These are phyloP conservation scores for Lasioglossum marginatum DNA, from an alignment of 2,888 invertebrate genomes.

Conservation along the genomic window DNA sequence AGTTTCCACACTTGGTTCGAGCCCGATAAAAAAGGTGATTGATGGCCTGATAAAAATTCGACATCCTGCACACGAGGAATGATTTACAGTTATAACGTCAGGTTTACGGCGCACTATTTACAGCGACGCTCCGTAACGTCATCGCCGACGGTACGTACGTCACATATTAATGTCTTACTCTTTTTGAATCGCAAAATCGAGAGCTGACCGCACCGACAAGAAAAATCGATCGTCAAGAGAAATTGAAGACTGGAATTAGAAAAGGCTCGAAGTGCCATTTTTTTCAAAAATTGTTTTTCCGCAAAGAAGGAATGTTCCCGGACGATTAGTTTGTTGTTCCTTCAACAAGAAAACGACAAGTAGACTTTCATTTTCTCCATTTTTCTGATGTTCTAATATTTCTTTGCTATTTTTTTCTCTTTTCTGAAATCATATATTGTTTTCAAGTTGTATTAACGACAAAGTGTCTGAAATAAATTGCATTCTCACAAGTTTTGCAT, in stretches of 20 bases:
- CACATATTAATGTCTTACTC: constrained; percentile 52
- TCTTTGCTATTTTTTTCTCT: too few relatives aligned
- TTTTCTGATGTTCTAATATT: too few relatives aligned
- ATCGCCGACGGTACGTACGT: constrained; percentile 44
- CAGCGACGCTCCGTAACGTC: constrained; percentile 54
- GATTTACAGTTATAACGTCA: constrained; percentile 57
- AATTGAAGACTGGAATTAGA: not conserved
- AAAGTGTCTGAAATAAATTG: too few relatives aligned
- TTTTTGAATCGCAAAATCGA: constrained; percentile 34
- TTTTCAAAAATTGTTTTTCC: too few relatives aligned
- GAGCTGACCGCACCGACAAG: constrained; percentile 30
- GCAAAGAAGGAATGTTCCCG: too few relatives aligned
- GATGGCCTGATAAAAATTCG: constrained; percentile 57
- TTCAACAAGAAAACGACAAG: too few relatives aligned
- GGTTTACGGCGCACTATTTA: constrained; percentile 52
- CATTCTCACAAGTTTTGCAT: too few relatives aligned
- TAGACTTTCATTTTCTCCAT: too few relatives aligned
- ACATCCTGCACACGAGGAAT: constrained; percentile 54
- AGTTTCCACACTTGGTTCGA: constrained; percentile 23
- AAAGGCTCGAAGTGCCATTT: too few relatives aligned
- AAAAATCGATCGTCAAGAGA: constrained; percentile 29
- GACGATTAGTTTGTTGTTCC: too few relatives aligned
- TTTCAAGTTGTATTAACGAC: too few relatives aligned
- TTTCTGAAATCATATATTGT: too few relatives aligned
- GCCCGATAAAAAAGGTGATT: constrained; percentile 43